Evolutionary conservation across 2,888 invertebrate genomes (phyloP), one percentile per base, ranked within the genome.

Genomic region (Eumerus sabulonum): DNA sequence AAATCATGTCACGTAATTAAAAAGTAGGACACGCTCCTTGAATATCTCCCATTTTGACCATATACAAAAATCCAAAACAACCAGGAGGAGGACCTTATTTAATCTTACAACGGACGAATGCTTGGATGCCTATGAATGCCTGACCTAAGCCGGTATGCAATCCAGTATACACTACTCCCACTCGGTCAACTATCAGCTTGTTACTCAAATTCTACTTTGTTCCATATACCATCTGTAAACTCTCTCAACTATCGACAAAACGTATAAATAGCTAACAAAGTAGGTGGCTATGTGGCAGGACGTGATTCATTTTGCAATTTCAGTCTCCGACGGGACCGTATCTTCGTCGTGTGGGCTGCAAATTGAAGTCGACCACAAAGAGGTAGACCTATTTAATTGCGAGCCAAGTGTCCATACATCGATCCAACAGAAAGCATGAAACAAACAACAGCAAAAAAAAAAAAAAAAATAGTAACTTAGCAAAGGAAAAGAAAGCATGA

Each of bases 271-370:
- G 63, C 64, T 74, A 74, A 27, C 74, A 79, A 74, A 74, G 68
- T 70, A 79, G 67, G 63, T 67, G 62, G 53, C 62, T 45, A n/a
- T 16, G 36, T 44, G n/a, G 72, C 64, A 60, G 79, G 60, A 74
- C 74, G 74, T 79, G 74, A 79, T 79, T 79, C 79, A 79, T 79
- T 79, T 74, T 68, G 79, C 64, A 79, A 74, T 70, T 74, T 64
- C 27, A 27, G 3, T 27, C 27, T 27, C 27, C 27, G 27, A 27
- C 7, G 27, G 68, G 68, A 59, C 63, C 67, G 42, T 59, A 60
- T 60, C 54, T 66, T 48, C 47, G 38, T 38, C 48, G 27, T 60
- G 79, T 74, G 79, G 74, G 68, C 54, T 48, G 45, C 9, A 38
- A 27, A 27, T 7, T 1, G 12, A 11, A 13, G 2, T 11, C 19